Evolutionary conservation across 2,113 vertebrate species (phyloP).

Genomic region (Anas platyrhynchos): DNA sequence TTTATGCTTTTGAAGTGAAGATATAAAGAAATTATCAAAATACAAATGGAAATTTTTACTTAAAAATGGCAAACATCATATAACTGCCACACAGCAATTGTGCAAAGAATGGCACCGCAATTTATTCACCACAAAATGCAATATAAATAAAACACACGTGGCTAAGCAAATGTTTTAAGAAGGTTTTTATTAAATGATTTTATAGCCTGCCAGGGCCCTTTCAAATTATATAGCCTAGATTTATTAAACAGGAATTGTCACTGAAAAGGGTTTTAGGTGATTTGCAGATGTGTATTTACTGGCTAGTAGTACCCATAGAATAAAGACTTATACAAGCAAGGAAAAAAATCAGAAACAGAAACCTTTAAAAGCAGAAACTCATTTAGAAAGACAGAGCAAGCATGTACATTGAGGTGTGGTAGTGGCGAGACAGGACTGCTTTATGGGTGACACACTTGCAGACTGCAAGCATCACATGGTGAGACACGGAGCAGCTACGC

Average conservation of each 20-base stretch:
- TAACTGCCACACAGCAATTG: not conserved
- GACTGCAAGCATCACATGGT: accelerated
- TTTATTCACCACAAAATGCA: not conserved
- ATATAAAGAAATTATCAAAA: slow-evolving; percentile 15
- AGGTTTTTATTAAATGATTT: slow-evolving; percentile 27
- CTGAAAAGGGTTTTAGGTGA: not conserved
- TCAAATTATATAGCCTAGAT: not conserved
- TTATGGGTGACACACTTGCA: not conserved
- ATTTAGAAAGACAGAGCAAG: not conserved
- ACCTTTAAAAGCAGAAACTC: not conserved
- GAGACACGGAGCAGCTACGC: not conserved
- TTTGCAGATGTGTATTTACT: not conserved
- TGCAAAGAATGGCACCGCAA: not conserved
- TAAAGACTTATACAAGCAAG: not conserved
- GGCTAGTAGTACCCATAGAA: not conserved
- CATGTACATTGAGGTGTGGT: not conserved
- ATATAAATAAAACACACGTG: slow-evolving; percentile 27
- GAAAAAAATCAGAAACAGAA: not conserved
- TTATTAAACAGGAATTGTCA: slow-evolving; percentile 26
- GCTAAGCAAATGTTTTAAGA: slow-evolving; percentile 15
- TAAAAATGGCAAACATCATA: not conserved
- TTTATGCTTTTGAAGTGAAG: not conserved
- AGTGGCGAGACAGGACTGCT: not conserved
- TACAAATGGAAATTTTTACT: not conserved
- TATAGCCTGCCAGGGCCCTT: not conserved